Evolutionary conservation across 2,888 invertebrate genomes (phyloP), one percentile per base, ranked within the genome.

Genomic region (Octonoba sinensis): DNA sequence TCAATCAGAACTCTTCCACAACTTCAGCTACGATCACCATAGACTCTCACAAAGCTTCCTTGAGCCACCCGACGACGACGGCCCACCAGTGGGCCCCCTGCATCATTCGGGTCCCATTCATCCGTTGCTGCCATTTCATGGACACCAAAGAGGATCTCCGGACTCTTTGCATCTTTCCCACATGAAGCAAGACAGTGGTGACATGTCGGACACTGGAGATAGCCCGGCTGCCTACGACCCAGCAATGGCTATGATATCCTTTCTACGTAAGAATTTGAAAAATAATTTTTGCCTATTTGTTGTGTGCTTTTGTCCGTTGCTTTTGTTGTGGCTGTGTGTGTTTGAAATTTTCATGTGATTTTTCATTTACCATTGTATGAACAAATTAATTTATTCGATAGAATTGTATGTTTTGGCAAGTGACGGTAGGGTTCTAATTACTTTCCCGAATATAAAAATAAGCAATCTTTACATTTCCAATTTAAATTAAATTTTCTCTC

Each of bases 241-340:
- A 89, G 92, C 95, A 91, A 94, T 95, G 91, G 95, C 95, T 93
- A 95, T 95, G 92, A 95, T 96, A 95, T 96, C 96, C 94, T 96
- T 96, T 95, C 92, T 91, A 91, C 92, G 91, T 83, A 83, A 75
- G 73, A 76, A 57, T 72, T 20, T 24, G 11, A 49, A 27, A 51
- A 36, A 36, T 36, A 36, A 36, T 36, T 36, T 36, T 36, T 36
- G 36, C 36, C 36, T 36, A 36, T 36, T 36, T 36, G 36, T 8
- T 54, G 54, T 54, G 8, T 54, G n/a, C 36, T 36, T 36, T 8
- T 54, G n/a, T 54, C 16, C 54, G n/a, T 54, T 54, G 54, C 54
- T 54, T 54, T 54, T 54, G n/a, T 54, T 1, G 1, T 54, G n/a
- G 54, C 54, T 54, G n/a, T 54, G 18, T 54, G 18, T 54, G 54